Percentiles rank a stretch among this genome's conserved stretches.
phyloP scores from a whole-genome alignment of 1,140 invertebrate genomes.

The Periplaneta americana region DNA sequence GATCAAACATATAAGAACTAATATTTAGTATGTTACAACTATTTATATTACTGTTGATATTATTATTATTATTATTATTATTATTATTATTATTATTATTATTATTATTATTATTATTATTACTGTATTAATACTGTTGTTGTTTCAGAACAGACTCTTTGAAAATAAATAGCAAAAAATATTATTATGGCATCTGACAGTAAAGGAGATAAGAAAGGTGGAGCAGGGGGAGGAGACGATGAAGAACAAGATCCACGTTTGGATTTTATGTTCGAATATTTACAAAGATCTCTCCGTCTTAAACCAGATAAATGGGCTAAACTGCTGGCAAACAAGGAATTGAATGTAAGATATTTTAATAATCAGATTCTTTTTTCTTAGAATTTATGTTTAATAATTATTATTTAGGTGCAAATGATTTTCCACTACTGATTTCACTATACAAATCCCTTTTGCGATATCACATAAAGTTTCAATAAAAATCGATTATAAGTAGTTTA shows the following conservation, averaged over 20 bases:
- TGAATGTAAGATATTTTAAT: slow-evolving; percentile 37
- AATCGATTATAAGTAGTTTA: not conserved
- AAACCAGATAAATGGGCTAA: slow-evolving; percentile 73
- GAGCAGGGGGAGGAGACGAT: slow-evolving; percentile 20
- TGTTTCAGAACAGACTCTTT: not conserved
- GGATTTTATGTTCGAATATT: slow-evolving; percentile 47
- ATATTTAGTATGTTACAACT: too few species aligned
- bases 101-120: not conserved
- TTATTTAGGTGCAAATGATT: not conserved
- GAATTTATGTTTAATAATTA: not conserved
- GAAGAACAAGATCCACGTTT: slow-evolving; percentile 37
- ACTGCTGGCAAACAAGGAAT: slow-evolving; percentile 63
- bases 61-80: not conserved
- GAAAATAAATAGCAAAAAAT: not conserved
- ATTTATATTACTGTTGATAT: too few species aligned
- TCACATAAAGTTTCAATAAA: not conserved
- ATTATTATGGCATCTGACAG: not conserved
- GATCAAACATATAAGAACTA: not conserved
- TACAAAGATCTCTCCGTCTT: slow-evolving; percentile 55
- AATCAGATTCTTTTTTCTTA: not conserved
- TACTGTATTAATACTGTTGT: not conserved
- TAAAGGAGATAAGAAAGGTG: slow-evolving; percentile 7
- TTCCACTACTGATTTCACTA: not conserved
- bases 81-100: not conserved
- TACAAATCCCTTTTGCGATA: not conserved